phyloP scores from a whole-genome alignment of 2,888 invertebrate species.

The Fragum fragum region DNA sequence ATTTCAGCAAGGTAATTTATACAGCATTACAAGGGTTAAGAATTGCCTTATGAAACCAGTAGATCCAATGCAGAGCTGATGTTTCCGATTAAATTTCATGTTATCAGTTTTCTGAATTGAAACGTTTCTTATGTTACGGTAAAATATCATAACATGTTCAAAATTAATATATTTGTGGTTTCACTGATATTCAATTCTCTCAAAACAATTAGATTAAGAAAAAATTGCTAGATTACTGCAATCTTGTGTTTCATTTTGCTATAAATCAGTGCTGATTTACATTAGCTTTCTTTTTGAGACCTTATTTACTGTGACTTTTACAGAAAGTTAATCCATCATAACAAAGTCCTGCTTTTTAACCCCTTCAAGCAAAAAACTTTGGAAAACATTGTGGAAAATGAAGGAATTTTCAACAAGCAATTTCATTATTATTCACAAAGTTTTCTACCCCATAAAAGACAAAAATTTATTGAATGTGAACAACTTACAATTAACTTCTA shows the following conservation, averaged over 20 bases:
- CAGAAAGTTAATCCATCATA: too few species aligned
- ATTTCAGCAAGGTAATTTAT: too few species aligned
- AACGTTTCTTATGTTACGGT: not conserved
- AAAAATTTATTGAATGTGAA: too few species aligned
- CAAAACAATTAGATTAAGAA: constrained; percentile 6
- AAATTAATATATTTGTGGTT: not conserved
- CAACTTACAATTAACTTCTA: too few species aligned
- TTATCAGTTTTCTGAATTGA: constrained; percentile 1
- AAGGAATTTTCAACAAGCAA: not conserved
- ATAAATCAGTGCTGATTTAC: too few species aligned
- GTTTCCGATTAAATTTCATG: not conserved
- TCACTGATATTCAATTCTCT: not conserved
- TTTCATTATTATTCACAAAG: not conserved
- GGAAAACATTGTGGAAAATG: constrained; percentile 4
- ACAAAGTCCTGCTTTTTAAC: too few species aligned
- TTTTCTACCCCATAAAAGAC: too few species aligned
- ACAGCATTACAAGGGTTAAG: too few species aligned
- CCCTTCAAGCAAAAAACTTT: not conserved
- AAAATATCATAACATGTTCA: not conserved
- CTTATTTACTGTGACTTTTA: too few species aligned
- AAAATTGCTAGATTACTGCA: not conserved
- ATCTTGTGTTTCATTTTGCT: not conserved
- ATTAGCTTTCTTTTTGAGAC: not conserved
- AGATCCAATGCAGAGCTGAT: too few species aligned
- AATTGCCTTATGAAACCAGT: too few species aligned